These are phyloP conservation scores for Nomada lathburiana DNA, from an alignment of 2,888 invertebrate species.

Conservation along the genomic window DNA sequence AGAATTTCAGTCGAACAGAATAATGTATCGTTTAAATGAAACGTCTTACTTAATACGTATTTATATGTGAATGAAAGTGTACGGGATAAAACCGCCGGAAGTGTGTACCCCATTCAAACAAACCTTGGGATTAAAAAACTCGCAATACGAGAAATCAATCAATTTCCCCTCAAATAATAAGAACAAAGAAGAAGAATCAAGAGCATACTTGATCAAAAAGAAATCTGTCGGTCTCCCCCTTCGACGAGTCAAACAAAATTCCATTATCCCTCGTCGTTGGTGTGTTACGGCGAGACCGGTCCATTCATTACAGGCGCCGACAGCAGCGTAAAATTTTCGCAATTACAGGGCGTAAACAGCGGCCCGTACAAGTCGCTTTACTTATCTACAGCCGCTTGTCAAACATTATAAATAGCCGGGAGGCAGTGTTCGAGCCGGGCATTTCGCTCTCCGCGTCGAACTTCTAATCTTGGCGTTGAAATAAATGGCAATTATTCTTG, in stretches of 20 bases:
- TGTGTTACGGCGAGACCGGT: conserved; percentile 24
- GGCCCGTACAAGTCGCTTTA: conserved; percentile 44
- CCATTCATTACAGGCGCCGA: conserved; percentile 49
- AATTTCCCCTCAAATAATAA: neutral
- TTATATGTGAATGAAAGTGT: too few species aligned
- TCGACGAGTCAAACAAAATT: conserved; percentile 13
- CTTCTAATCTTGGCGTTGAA: conserved; percentile 4
- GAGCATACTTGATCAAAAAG: neutral
- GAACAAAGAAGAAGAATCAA: neutral
- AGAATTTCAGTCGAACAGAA: too few species aligned
- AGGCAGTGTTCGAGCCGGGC: conserved; percentile 2
- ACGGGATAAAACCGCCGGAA: too few species aligned
- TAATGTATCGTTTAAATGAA: too few species aligned
- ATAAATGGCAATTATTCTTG: conserved; percentile 10
- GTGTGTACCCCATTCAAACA: too few species aligned
- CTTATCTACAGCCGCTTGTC: conserved; percentile 59
- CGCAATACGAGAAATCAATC: neutral
- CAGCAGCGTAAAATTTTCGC: conserved; percentile 48
- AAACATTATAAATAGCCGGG: conserved; percentile 56
- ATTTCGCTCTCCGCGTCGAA: conserved; percentile 22
- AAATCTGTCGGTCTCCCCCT: neutral
- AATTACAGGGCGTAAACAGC: conserved; percentile 58
- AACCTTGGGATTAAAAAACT: too few species aligned
- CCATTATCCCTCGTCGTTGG: conserved; percentile 35
- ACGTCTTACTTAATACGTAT: too few species aligned